Percentiles rank a stretch among this genome's conserved stretches.
Evolutionary conservation across 1,140 invertebrate species (phyloP).

Genomic region (Zaprionus vittiger): DNA sequence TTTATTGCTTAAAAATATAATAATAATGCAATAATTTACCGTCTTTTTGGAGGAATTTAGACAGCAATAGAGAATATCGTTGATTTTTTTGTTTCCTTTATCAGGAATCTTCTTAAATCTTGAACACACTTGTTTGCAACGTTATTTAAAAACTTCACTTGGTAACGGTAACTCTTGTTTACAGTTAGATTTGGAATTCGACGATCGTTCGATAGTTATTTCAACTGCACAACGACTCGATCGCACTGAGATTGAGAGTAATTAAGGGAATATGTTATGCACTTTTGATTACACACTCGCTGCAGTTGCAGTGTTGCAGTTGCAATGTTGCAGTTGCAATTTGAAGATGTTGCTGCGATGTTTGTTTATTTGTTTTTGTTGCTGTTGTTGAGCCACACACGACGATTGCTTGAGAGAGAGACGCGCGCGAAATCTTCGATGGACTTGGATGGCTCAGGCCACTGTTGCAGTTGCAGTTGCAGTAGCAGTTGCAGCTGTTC

Average conservation of each 20-base stretch:
- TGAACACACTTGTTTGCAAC: not conserved
- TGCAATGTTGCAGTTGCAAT: conserved; percentile 12
- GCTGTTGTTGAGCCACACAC: conserved; percentile 47
- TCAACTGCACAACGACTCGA: not conserved
- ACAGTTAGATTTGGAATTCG: not conserved
- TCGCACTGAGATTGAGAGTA: conserved; percentile 27
- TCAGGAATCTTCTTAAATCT: not conserved
- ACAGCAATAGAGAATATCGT: not conserved
- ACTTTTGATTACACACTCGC: conserved; percentile 23
- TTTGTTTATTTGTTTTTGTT: conserved; percentile 12
- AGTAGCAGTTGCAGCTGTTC: conserved; percentile 44
- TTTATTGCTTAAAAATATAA: not conserved
- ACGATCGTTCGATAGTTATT: conserved; percentile 1
- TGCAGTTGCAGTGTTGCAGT: conserved; percentile 10
- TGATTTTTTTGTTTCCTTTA: not conserved
- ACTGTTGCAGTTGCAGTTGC: conserved; percentile 23
- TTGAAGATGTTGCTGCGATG: conserved; percentile 15
- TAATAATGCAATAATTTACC: conserved; percentile 19
- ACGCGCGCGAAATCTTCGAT: conserved; percentile 52
- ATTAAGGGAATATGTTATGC: conserved; percentile 24
- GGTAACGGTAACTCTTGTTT: not conserved
- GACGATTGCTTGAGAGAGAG: conserved; percentile 39
- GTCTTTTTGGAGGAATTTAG: conserved; percentile 23
- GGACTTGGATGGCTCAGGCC: conserved; percentile 17
- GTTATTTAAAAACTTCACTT: conserved; percentile 6